phyloP scores from a whole-genome alignment of 2,888 invertebrate species.

The Tipula lateralis region DNA sequence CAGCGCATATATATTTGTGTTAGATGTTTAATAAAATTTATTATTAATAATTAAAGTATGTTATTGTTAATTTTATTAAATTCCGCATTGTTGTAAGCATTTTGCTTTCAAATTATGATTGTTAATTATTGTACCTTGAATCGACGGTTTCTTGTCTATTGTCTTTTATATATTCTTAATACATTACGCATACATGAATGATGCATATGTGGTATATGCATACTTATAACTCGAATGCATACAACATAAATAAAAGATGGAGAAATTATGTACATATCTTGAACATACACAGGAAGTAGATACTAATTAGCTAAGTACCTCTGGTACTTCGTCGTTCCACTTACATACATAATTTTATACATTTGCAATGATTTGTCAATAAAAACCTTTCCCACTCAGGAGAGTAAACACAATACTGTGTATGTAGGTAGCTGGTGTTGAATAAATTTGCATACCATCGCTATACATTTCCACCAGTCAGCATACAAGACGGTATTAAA shows the following conservation, averaged over 20 bases:
- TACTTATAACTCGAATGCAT: neutral
- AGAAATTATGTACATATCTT: neutral
- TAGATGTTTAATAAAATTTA: conserved; percentile 19
- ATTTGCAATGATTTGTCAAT: neutral
- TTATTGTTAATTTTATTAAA: neutral
- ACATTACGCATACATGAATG: neutral
- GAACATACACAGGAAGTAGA: neutral
- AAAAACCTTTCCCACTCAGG: neutral
- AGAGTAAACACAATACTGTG: neutral
- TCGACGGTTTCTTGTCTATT: neutral
- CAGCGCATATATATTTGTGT: neutral
- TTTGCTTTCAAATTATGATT: neutral
- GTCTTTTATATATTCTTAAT: neutral
- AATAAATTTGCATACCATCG: neutral
- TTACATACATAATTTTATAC: neutral
- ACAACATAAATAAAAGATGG: neutral
- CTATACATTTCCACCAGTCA: neutral
- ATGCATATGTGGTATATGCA: neutral
- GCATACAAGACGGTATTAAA: neutral
- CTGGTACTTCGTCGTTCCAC: neutral
- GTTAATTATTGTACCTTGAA: neutral
- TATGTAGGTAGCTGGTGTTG: neutral
- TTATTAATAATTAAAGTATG: conserved; percentile 19
- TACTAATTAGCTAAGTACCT: neutral
- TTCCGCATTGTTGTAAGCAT: neutral